A percentile compares a stretch with the other conserved stretches of the same genome.
These are phyloP conservation scores for Macrophya annulata DNA, from an alignment of 2,888 invertebrate genomes.

Conservation along the genomic window DNA sequence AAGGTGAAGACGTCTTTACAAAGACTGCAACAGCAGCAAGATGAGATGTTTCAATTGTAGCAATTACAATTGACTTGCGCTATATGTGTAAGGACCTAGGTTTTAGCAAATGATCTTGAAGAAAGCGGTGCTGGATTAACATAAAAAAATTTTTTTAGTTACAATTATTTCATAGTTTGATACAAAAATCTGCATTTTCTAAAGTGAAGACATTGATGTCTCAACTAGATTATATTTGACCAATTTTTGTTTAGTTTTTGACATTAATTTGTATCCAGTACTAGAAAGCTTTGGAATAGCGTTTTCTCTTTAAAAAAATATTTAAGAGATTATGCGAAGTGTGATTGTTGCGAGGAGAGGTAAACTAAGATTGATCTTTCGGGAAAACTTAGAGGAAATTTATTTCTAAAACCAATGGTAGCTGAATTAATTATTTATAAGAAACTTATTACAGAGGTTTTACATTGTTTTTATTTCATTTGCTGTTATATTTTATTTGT, in stretches of 20 bases:
- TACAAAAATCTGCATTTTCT: background rate
- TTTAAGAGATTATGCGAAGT: slow-evolving; percentile 6
- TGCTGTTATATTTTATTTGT: slow-evolving; percentile 28
- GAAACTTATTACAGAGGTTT: background rate
- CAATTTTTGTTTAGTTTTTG: background rate
- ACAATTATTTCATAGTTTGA: background rate
- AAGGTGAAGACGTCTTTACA: slow-evolving; percentile 90
- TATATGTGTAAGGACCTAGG: slow-evolving; percentile 59
- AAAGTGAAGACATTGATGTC: background rate
- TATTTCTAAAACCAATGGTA: slow-evolving; percentile 11
- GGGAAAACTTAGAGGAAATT: slow-evolving; percentile 9
- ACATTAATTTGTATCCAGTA: slow-evolving; percentile 14
- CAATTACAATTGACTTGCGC: slow-evolving; percentile 75
- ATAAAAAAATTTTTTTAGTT: background rate
- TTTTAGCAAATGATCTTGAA: slow-evolving; percentile 31
- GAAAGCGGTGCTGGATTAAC: slow-evolving; percentile 38
- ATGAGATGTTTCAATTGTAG: slow-evolving; percentile 96
- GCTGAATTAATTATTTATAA: background rate
- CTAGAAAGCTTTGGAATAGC: slow-evolving; percentile 4
- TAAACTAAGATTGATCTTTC: background rate
- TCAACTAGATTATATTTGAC: background rate
- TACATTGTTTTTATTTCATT: slow-evolving; percentile 9
- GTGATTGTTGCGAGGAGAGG: slow-evolving; percentile 33
- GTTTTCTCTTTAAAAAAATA: background rate
- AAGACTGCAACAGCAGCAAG: slow-evolving; percentile 91